These are phyloP conservation scores for Muntiacus reevesi DNA, from an alignment of 2,113 vertebrate genomes.

Conservation along the genomic window DNA sequence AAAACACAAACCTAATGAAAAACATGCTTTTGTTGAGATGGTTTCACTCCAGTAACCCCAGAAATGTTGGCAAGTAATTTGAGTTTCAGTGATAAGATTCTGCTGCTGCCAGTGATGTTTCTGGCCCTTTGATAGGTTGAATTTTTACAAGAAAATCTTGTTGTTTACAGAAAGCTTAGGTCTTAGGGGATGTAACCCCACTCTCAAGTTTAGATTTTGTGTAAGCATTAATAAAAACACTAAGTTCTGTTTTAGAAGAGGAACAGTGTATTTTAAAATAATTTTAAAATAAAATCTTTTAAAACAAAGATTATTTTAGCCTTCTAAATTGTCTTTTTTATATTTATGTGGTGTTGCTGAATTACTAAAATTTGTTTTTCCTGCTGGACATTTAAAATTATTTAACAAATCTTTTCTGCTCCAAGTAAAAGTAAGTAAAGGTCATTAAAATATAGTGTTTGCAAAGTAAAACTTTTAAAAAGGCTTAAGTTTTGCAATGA, in stretches of 20 bases:
- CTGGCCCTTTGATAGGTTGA: not conserved
- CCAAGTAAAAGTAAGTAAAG: not conserved
- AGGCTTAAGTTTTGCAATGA: not conserved
- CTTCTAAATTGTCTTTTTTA: not conserved
- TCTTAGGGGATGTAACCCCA: not conserved
- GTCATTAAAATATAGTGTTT: not conserved
- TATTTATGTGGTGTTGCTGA: not conserved
- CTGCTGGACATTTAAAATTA: not conserved
- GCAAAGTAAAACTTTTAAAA: not conserved
- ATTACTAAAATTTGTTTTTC: not conserved
- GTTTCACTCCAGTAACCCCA: not conserved
- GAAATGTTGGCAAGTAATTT: constrained; percentile 5
- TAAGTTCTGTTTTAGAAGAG: not conserved
- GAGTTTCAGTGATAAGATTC: constrained; percentile 22
- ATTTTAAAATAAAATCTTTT: not conserved
- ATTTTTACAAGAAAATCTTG: not conserved
- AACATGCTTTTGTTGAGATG: not conserved
- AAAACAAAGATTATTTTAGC: not conserved
- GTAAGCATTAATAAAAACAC: not conserved
- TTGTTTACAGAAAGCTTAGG: not conserved
- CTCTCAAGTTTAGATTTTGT: not conserved
- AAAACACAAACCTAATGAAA: not conserved
- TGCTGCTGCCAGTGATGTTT: not conserved
- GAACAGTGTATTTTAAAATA: not conserved
- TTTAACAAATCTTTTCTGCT: not conserved